These are phyloP conservation scores for Pogonocherus hispidulus DNA, from an alignment of 2,888 invertebrate genomes.

Conservation along the genomic window DNA sequence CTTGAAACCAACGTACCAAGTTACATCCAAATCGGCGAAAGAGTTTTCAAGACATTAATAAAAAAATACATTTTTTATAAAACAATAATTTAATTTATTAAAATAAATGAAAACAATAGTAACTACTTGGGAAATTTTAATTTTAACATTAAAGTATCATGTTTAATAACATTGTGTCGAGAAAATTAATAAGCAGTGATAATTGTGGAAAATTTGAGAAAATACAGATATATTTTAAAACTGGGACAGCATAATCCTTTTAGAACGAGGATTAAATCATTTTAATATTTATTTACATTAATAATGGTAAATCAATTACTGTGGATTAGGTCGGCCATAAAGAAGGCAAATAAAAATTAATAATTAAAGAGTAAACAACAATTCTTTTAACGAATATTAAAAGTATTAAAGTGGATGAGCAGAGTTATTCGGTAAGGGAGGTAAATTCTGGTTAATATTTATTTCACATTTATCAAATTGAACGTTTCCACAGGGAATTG, in stretches of 20 bases:
- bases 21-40: too few relatives aligned
- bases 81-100: too few relatives aligned
- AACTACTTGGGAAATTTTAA: too few relatives aligned
- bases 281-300: conserved; percentile 49
- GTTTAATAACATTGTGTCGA: too few relatives aligned
- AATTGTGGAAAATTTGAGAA: conserved; percentile 13
- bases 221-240: conserved; percentile 8
- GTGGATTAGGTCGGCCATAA: conserved; percentile 39
- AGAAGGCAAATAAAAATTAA: conserved; percentile 42
- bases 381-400: conserved; percentile 57
- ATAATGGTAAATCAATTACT: conserved; percentile 50
- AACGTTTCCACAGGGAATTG: conserved; percentile 67
- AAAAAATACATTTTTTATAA: too few relatives aligned
- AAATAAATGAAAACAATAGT: too few relatives aligned
- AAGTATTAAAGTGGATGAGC: conserved; percentile 54
- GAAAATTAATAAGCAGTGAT: conserved; percentile 13
- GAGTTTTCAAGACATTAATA: too few relatives aligned
- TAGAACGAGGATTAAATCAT: conserved; percentile 30
- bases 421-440: conserved; percentile 53
- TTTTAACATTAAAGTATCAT: too few relatives aligned
- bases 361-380: conserved; percentile 59
- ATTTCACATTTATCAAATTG: conserved; percentile 69
- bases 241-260: conserved; percentile 11
- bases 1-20: too few relatives aligned
- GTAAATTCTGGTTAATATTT: conserved; percentile 68